phyloP scores from a whole-genome alignment of 2,113 vertebrate genomes.

The Eclectus roratus region DNA sequence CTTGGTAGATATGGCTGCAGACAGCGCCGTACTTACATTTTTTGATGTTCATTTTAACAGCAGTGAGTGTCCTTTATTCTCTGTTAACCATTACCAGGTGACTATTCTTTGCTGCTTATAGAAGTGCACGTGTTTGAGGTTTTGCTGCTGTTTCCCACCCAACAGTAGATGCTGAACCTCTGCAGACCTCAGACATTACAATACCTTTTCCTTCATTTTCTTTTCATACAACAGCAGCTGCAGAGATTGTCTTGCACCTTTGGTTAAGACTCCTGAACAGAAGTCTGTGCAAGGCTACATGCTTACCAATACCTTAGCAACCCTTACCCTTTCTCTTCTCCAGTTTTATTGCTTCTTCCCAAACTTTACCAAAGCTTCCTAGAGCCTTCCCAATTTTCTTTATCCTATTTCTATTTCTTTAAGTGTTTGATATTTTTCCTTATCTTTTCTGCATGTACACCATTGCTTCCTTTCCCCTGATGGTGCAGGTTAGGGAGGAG shows the following conservation, averaged over 20 bases:
- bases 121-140: not conserved
- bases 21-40: not conserved
- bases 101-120: not conserved
- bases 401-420: not conserved
- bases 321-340: not conserved
- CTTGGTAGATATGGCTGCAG: accelerated
- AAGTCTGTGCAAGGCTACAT: not conserved
- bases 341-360: not conserved
- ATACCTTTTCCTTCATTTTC: not conserved
- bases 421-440: not conserved
- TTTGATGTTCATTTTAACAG: not conserved
- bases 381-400: not conserved
- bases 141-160: not conserved
- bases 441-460: not conserved
- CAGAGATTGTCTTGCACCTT: not conserved
- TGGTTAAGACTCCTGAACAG: not conserved
- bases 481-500: not conserved
- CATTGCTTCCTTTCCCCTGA: not conserved
- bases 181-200: not conserved
- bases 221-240: not conserved
- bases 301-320: not conserved
- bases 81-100: not conserved
- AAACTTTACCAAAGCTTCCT: not conserved
- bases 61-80: not conserved
- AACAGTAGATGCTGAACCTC: accelerated